Conservation (phyloP, 2,888 invertebrate genomes). For the Holacanthella duospinosa region DNA sequence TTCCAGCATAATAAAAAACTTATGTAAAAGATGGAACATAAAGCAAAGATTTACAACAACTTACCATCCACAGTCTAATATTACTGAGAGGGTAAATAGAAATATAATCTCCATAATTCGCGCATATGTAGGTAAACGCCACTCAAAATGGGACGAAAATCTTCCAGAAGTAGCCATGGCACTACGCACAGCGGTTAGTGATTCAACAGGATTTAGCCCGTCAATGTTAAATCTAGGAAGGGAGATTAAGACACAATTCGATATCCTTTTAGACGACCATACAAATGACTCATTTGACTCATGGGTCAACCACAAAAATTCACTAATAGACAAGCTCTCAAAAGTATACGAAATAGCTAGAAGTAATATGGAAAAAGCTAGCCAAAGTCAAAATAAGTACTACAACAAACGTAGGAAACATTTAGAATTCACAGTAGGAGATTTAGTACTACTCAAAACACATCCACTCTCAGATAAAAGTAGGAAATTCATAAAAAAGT, state of each 20-base stretch:
- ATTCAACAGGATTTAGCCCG: slow-evolving; percentile 23
- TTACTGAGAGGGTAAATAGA: slow-evolving; percentile 22
- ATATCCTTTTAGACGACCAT: slow-evolving; percentile 9
- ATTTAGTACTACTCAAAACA: slow-evolving; percentile 19
- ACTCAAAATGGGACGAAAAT: slow-evolving; percentile 21
- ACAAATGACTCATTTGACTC: too few species aligned
- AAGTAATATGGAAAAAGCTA: neutral
- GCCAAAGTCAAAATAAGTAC: slow-evolving; percentile 13
- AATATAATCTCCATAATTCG: slow-evolving; percentile 19
- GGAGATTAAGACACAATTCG: slow-evolving; percentile 20
- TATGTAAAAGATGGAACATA: slow-evolving; percentile 16
- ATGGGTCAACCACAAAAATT: neutral
- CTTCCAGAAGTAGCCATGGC: slow-evolving; percentile 15
- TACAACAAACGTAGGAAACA: slow-evolving; percentile 12
- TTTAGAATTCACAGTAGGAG: slow-evolving; percentile 9
- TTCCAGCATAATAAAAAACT: slow-evolving; percentile 5
- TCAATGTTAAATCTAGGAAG: slow-evolving; percentile 19
- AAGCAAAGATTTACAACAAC: slow-evolving; percentile 23
- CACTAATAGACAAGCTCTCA: slow-evolving; percentile 7
- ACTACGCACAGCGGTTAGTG: slow-evolving; percentile 16
- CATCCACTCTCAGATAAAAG: slow-evolving; percentile 16
- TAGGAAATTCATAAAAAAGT: slow-evolving; percentile 10
- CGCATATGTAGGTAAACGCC: slow-evolving; percentile 6
- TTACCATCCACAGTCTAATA: slow-evolving; percentile 29
- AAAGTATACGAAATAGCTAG: slow-evolving; percentile 5